Evolutionary conservation across 1,140 invertebrate species (phyloP), one percentile per base, ranked within the genome.

Genomic region (Drosophila sulfurigaster): DNA sequence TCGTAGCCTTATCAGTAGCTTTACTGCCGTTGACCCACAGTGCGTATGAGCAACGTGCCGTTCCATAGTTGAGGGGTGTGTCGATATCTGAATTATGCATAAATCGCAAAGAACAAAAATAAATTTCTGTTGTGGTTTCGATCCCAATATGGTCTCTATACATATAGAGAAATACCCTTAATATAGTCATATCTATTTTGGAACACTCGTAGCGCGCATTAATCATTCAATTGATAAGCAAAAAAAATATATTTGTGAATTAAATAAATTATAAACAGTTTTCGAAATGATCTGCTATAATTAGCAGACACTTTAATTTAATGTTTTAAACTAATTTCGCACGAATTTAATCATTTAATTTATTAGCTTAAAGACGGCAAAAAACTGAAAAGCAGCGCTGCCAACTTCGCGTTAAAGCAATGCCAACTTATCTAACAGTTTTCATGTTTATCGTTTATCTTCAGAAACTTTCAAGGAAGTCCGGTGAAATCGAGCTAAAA

Each of bases 21-120:
- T 62, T 51, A 30, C 41, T 62, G 41, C 43, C 65, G 43, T 51
- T 75, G 72, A 69, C 71, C 71, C 49, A 54, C 64, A 56, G 64
- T 54, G 70, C 62, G 46, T 46, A 56, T 48, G 43, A 35, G 35
- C 62, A 32, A 13, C 35, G 15, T 20, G 32, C 8, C 8, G 15
- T 49, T 41, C 2, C 11, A 15, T 32, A 32, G 38, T 57, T 64
- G 1, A 13, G 62, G 35, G 69, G 69, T 15, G 63, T 66, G 69
- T 51, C 62, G 13, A 20, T 1, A 54, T 41, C 49, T 77, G 67
- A 56, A 58, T 62, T 56, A 77, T 67, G 57, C 63, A 74, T 43
- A 62, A 57, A 46, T 56, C 57, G 32, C 16, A 60, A 45, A 30
- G 20, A 7, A 65, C 41, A 38, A 35, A 41, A 56, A 4, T 43